Percentiles rank a stretch among this genome's conserved stretches.
Conservation (phyloP, 1,140 invertebrate species). For the Stenopsyche tienmushanensis region DNA sequence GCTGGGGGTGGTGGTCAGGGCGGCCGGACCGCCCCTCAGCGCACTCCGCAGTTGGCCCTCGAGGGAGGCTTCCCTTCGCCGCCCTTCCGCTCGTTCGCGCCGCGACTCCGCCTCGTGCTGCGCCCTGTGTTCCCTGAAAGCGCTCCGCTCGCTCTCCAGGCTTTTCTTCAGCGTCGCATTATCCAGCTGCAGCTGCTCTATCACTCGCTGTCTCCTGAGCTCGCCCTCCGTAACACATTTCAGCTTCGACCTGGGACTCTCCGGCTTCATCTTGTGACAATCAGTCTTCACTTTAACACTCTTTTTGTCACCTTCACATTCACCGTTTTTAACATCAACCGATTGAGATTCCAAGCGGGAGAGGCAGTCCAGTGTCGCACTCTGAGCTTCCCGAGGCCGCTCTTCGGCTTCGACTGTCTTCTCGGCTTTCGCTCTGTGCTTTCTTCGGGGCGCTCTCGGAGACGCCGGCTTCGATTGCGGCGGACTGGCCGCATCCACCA, state of each 20-base stretch:
- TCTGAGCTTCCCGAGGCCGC: constrained; percentile 2
- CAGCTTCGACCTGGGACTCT: constrained; percentile 13
- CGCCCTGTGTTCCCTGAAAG: constrained; percentile 54
- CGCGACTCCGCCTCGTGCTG: constrained; percentile 49
- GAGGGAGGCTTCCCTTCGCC: constrained; percentile 51
- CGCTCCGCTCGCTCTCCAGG: constrained; percentile 57
- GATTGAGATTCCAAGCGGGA: neutral
- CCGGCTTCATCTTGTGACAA: neutral
- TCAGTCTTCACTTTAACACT: constrained; percentile 4
- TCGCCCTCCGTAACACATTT: constrained; percentile 25
- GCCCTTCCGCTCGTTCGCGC: constrained; percentile 54
- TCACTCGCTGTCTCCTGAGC: constrained; percentile 28
- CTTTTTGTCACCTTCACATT: neutral
- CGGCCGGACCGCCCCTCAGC: constrained; percentile 42
- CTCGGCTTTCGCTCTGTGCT: constrained; percentile 3
- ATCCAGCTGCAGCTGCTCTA: constrained; percentile 54
- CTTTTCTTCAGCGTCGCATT: constrained; percentile 54
- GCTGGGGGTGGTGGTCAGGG: constrained; percentile 43
- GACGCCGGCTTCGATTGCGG: constrained; percentile 2
- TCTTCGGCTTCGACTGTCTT: neutral
- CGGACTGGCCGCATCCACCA: neutral
- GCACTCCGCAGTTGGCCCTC: constrained; percentile 51
- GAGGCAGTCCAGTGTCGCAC: neutral
- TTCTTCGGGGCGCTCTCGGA: constrained; percentile 19
- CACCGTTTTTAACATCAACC: constrained; percentile 31